Conservation (phyloP, 1,140 invertebrate genomes). For the Wasmannia auropunctata region DNA sequence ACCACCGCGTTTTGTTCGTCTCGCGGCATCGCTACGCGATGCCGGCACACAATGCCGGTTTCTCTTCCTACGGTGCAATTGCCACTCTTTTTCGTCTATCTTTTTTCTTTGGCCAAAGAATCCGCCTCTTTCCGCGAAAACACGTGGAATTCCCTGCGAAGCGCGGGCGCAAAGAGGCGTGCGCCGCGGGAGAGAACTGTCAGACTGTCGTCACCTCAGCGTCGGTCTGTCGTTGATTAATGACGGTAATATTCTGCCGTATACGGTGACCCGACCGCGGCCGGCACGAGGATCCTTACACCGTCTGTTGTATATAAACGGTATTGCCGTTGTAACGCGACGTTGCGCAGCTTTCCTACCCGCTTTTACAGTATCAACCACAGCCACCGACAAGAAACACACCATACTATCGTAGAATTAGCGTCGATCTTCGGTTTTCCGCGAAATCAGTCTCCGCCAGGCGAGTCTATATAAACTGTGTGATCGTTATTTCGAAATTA, state of each 20-base stretch:
- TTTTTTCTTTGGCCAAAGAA: slow-evolving; percentile 39
- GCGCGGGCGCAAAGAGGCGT: slow-evolving; percentile 70
- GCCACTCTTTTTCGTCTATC: slow-evolving; percentile 18
- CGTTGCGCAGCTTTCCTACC: slow-evolving; percentile 10
- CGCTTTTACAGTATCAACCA: slow-evolving; percentile 53
- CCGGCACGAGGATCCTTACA: slow-evolving; percentile 47
- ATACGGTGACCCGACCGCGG: slow-evolving; percentile 68
- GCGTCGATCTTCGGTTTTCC: slow-evolving; percentile 58
- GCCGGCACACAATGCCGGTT: slow-evolving; percentile 61
- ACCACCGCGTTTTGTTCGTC: slow-evolving; percentile 53
- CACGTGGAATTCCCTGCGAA: slow-evolving; percentile 70
- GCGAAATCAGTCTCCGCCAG: slow-evolving; percentile 31
- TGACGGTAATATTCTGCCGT: slow-evolving; percentile 74
- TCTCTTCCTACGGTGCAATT: slow-evolving; percentile 50
- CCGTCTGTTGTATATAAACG: slow-evolving; percentile 62
- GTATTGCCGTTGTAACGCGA: slow-evolving; percentile 31
- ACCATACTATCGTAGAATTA: slow-evolving; percentile 57
- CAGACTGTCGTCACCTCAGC: slow-evolving; percentile 74
- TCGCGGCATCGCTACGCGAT: slow-evolving; percentile 58
- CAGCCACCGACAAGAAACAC: slow-evolving; percentile 59
- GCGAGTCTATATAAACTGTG: not conserved
- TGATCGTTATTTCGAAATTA: slow-evolving; percentile 7
- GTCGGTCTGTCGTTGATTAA: slow-evolving; percentile 73
- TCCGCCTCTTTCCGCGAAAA: slow-evolving; percentile 67
- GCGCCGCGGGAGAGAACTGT: slow-evolving; percentile 71